phyloP scores from a whole-genome alignment of 2,888 invertebrate species.

The Drosophila prolongata region DNA sequence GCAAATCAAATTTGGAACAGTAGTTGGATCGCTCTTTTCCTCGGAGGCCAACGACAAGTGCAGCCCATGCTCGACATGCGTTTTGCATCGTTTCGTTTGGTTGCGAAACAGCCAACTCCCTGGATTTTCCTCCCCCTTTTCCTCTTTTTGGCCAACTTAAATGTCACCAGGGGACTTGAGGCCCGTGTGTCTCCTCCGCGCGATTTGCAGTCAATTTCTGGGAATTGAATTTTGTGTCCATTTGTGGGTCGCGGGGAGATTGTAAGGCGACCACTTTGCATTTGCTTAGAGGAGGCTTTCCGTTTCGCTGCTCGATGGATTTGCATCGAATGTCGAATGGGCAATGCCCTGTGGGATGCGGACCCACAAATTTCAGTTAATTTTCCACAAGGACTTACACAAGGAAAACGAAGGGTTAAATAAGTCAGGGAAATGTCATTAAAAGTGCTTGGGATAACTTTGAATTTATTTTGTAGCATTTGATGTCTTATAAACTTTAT shows the following conservation, averaged over 20 bases:
- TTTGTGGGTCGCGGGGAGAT: constrained; percentile 57
- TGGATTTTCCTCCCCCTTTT: background rate
- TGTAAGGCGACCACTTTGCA: constrained; percentile 57
- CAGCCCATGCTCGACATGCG: constrained; percentile 77
- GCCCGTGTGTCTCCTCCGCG: constrained; percentile 28
- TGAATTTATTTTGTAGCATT: too few species aligned
- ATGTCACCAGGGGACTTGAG: constrained; percentile 57
- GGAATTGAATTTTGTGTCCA: constrained; percentile 75
- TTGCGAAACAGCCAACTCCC: constrained; percentile 39
- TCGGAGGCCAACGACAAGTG: constrained; percentile 59
- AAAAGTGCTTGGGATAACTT: too few species aligned
- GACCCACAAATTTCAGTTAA: constrained; percentile 4
- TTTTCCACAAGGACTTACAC: background rate
- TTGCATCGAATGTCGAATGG: constrained; percentile 27
- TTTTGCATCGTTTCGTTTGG: constrained; percentile 74
- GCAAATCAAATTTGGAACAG: constrained; percentile 80
- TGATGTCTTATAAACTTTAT: too few species aligned
- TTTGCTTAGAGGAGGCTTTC: constrained; percentile 26
- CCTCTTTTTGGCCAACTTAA: constrained; percentile 47
- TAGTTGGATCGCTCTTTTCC: constrained; percentile 55
- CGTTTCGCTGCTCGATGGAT: constrained; percentile 15
- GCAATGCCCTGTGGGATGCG: constrained; percentile 26
- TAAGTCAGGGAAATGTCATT: too few species aligned
- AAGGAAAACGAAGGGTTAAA: background rate
- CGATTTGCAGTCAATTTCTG: constrained; percentile 74